Conservation (phyloP, 2,113 vertebrate genomes). For the Pachypanchax playfairii region DNA sequence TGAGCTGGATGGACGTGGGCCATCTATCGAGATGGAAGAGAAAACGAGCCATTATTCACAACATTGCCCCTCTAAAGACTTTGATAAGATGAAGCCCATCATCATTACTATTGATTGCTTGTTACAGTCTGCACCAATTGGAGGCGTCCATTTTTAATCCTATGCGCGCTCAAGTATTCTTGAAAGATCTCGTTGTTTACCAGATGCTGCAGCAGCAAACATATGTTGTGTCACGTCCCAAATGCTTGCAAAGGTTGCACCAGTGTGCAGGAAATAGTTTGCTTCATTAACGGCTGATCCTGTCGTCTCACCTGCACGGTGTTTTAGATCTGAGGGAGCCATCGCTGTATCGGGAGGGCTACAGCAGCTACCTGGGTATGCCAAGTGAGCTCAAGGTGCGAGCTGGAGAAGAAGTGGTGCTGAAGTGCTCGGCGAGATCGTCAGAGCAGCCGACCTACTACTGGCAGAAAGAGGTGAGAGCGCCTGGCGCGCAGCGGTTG, state of each 20-base stretch:
- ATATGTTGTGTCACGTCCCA: conserved; percentile 26
- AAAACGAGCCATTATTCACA: conserved; percentile 75
- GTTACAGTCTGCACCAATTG: conserved; percentile 26
- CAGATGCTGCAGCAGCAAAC: conserved; percentile 22
- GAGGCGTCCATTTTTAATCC: conserved; percentile 39
- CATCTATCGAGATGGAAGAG: conserved; percentile 62
- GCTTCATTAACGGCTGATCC: conserved; percentile 36
- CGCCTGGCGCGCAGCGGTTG: background rate
- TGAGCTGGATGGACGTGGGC: conserved; percentile 46
- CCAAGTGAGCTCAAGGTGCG: conserved; percentile 64
- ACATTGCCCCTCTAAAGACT: conserved; percentile 65
- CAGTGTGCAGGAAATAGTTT: background rate
- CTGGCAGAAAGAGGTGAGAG: conserved; percentile 78
- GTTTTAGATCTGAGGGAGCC: conserved; percentile 68
- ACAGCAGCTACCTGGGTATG: conserved; percentile 51
- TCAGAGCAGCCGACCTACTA: conserved; percentile 71
- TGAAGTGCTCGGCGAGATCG: conserved; percentile 72
- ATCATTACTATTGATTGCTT: conserved; percentile 72
- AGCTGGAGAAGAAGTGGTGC: conserved; percentile 68
- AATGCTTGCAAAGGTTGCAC: background rate
- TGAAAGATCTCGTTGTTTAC: conserved; percentile 37
- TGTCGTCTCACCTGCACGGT: background rate
- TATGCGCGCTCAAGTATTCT: conserved; percentile 27
- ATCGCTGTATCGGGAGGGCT: conserved; percentile 45
- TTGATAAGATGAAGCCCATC: conserved; percentile 65